Base-by-base conservation (phyloP, 2,797 vertebrate genomes). In the Alfaro cultratus region DNA sequence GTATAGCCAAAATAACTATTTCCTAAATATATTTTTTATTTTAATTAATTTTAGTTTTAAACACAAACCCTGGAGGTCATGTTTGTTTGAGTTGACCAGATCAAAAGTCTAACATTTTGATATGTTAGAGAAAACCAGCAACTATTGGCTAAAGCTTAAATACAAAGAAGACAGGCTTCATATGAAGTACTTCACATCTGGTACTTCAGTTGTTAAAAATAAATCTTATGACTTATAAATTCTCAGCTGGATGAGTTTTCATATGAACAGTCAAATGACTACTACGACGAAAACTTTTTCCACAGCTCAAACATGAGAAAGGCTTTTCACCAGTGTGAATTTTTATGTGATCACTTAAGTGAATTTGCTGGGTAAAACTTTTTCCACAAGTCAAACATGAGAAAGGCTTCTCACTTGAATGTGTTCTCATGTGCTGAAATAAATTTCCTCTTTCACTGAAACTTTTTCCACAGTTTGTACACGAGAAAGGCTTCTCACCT, bases 401-500 rank as follows among this genome's bases (percentile, higher is more conserved):
- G 64, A 67, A 67, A 67, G 64, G 36, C 18, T 67, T 67, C 64
- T 67, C 18, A 39, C 9, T 12, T 68, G 64, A 11, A 68, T 68
- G 64, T 1, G 36, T 68, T 23, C 60, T 36, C 34, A 36, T 36
- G 16, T 64, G 60, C 31, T 36, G 60, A 64, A 64, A 64, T 10
- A 64, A 36, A 64, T 64, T 36, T 64, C 31, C 60, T 36, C 34
- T 64, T 36, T 64, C 34, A 64, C 16, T 64, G 36, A 68, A 68
- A 26, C 36, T 1, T 68, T 68, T 68, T 23, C 64, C 36, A 68
- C 64, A 68, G 21, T 21, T 26, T 39, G 36, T 23, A 39, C 64
- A 67, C 5, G 36, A 26, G 64, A 67, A 67, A 39, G 64, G 64
- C 64, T 67, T 67, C 64, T 67, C 64, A 67, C 64, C 64, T 23